These are phyloP conservation scores for Lordiphosa stackelbergi DNA, from an alignment of 1,140 invertebrate species.

Conservation along the genomic window DNA sequence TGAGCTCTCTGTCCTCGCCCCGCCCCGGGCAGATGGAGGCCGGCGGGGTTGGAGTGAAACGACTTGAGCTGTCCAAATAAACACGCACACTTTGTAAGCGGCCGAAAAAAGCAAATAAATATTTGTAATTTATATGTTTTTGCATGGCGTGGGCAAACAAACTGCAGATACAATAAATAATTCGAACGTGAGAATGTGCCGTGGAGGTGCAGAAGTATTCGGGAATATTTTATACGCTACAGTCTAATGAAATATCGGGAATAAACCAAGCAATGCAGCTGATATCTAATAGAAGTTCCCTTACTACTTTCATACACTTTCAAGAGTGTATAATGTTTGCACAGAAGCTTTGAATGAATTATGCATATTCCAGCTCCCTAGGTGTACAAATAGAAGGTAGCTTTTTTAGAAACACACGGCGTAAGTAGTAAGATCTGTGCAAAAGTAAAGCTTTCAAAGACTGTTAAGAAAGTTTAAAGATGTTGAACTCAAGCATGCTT, in stretches of 20 bases:
- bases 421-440: too few relatives aligned
- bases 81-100: slow-evolving; percentile 70
- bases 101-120: slow-evolving; percentile 66
- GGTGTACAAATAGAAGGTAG: too few relatives aligned
- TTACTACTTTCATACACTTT: too few relatives aligned
- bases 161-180: slow-evolving; percentile 58
- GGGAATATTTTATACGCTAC: slow-evolving; percentile 26
- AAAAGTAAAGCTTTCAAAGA: too few relatives aligned
- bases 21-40: slow-evolving; percentile 10
- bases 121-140: slow-evolving; percentile 70
- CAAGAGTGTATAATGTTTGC: too few relatives aligned
- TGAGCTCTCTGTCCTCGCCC: slow-evolving; percentile 5
- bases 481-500: too few relatives aligned
- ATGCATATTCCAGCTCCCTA: too few relatives aligned
- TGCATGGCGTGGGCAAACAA: slow-evolving; percentile 57
- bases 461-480: too few relatives aligned
- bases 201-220: background rate
- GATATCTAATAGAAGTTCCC: too few relatives aligned
- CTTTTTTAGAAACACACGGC: too few relatives aligned
- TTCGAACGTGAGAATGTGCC: slow-evolving; percentile 58
- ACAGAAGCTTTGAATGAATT: too few relatives aligned
- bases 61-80: slow-evolving; percentile 61
- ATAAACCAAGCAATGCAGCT: too few relatives aligned
- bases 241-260: slow-evolving; percentile 5
- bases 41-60: slow-evolving; percentile 16